phyloP scores from a whole-genome alignment of 2,797 vertebrate genomes.

The Myripristis jacobus region DNA sequence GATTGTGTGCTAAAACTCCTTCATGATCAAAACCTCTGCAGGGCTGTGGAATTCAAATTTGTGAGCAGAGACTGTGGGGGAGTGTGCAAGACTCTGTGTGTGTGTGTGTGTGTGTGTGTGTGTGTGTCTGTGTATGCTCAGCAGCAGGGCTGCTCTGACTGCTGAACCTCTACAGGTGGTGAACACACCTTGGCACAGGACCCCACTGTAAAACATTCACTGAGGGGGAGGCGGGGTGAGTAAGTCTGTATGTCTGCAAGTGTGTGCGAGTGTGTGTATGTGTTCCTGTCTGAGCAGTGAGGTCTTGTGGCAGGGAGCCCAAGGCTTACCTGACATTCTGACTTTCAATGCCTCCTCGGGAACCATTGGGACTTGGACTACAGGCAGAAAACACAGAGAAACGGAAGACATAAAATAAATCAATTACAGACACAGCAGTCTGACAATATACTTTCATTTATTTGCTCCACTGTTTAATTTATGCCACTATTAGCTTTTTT shows the following conservation, averaged over 20 bases:
- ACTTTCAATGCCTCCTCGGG: slow-evolving; percentile 77
- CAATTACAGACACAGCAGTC: neutral
- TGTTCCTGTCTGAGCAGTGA: slow-evolving; percentile 41
- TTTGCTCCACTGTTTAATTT: neutral
- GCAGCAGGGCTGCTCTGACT: slow-evolving; percentile 38
- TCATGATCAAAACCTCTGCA: slow-evolving; percentile 68
- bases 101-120: slow-evolving; percentile 41
- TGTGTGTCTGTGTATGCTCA: slow-evolving; percentile 18
- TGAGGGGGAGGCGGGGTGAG: slow-evolving; percentile 43
- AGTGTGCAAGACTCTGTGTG: slow-evolving; percentile 12
- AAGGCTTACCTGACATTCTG: slow-evolving; percentile 82
- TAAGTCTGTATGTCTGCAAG: slow-evolving; percentile 47
- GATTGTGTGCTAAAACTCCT: slow-evolving; percentile 72
- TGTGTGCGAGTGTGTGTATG: slow-evolving; percentile 23
- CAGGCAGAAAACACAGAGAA: slow-evolving; percentile 36
- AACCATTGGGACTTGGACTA: slow-evolving; percentile 84
- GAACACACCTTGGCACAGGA: slow-evolving; percentile 66
- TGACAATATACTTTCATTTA: neutral
- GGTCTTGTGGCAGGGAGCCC: slow-evolving; percentile 23
- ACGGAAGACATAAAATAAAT: slow-evolving; percentile 42
- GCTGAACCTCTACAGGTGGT: slow-evolving; percentile 69
- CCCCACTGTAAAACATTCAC: slow-evolving; percentile 57
- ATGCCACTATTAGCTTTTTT: neutral
- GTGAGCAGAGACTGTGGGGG: slow-evolving; percentile 52
- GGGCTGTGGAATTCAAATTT: slow-evolving; percentile 59